Evolutionary conservation across 2,888 invertebrate genomes (phyloP).

Genomic region (Tachystola acroxantha): DNA sequence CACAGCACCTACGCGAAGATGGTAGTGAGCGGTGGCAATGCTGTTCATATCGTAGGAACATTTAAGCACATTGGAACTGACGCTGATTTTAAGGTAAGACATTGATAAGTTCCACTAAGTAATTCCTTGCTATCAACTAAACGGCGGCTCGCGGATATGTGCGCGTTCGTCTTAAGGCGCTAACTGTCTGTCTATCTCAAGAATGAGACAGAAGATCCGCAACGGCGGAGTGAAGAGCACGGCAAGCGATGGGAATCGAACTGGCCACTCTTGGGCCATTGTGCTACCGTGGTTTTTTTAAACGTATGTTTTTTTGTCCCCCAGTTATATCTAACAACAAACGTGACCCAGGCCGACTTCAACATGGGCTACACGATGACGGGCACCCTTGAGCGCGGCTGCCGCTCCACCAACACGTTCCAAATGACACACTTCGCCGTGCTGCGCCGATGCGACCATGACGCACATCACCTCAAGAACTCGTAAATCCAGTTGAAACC

Average conservation of each 20-base stretch:
- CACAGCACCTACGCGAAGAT: conserved; percentile 88
- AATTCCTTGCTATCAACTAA: background rate
- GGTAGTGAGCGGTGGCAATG: conserved; percentile 86
- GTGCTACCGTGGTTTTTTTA: no score
- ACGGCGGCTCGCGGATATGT: no score
- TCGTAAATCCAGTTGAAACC: conserved; percentile 38
- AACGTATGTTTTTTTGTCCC: no score
- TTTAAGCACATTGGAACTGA: conserved; percentile 84
- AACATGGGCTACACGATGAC: conserved; percentile 95
- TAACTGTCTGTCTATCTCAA: no score
- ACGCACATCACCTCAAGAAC: conserved; percentile 70
- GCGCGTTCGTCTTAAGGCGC: no score
- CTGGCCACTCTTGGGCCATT: no score
- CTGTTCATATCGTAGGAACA: conserved; percentile 88
- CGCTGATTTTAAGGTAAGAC: conserved; percentile 85
- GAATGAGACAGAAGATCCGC: no score
- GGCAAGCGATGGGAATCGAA: no score
- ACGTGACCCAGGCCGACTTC: conserved; percentile 91
- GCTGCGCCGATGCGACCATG: conserved; percentile 87
- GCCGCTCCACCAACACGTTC: conserved; percentile 85
- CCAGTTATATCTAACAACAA: conserved; percentile 89
- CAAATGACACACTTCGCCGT: conserved; percentile 94
- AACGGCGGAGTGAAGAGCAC: no score
- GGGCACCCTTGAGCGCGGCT: conserved; percentile 89
- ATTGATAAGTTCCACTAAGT: background rate